These are phyloP conservation scores for Protosalanx chinensis DNA, from an alignment of 2,797 vertebrate genomes.

Conservation along the genomic window DNA sequence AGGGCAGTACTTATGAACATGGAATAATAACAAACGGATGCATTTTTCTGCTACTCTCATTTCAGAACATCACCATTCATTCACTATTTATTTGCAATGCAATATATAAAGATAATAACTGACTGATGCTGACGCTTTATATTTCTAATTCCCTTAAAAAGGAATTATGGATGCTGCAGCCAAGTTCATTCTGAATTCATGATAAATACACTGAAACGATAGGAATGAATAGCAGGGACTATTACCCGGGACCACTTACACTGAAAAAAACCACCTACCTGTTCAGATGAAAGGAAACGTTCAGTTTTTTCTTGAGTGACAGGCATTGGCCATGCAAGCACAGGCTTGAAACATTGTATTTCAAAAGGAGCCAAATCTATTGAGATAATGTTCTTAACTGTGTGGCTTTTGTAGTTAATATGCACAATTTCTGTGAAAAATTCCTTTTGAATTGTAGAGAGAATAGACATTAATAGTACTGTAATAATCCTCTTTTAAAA, in stretches of 20 bases:
- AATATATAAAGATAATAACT: slow-evolving; percentile 43
- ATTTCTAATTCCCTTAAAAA: slow-evolving; percentile 7
- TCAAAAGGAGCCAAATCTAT: slow-evolving; percentile 58
- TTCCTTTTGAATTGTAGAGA: slow-evolving; percentile 21
- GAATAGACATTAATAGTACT: slow-evolving; percentile 31
- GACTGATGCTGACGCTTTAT: background rate
- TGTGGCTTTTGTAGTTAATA: slow-evolving; percentile 44
- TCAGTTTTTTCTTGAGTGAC: slow-evolving; percentile 9
- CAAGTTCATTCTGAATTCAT: slow-evolving; percentile 2
- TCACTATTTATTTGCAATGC: slow-evolving; percentile 34
- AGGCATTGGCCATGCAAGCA: slow-evolving; percentile 17
- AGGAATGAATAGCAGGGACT: slow-evolving; percentile 15
- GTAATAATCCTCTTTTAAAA: slow-evolving; percentile 17
- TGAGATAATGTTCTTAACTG: slow-evolving; percentile 62
- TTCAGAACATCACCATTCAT: background rate
- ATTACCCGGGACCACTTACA: slow-evolving; percentile 32
- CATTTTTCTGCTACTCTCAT: background rate
- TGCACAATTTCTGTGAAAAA: slow-evolving; percentile 42
- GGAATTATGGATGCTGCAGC: slow-evolving; percentile 15
- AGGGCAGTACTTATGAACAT: slow-evolving; percentile 23
- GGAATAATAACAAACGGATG: background rate
- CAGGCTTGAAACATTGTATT: slow-evolving; percentile 41
- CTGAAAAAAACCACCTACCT: slow-evolving; percentile 14
- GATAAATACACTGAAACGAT: slow-evolving; percentile 22
- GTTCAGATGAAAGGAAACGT: slow-evolving; percentile 20